These are phyloP conservation scores for Eulacestoma nigropectus DNA, from an alignment of 2,113 vertebrate genomes.

Conservation along the genomic window DNA sequence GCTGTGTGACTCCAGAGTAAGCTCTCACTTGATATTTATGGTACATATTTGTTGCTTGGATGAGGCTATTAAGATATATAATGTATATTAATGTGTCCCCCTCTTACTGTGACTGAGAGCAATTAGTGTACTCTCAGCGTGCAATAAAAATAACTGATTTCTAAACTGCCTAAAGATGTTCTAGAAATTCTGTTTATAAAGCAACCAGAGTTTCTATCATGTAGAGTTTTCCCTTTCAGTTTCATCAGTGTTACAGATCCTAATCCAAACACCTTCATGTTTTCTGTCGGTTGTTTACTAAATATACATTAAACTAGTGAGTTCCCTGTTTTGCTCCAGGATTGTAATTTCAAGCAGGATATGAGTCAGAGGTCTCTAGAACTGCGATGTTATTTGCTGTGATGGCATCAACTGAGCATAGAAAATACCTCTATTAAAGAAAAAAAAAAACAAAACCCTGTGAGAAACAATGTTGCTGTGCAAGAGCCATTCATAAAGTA, in stretches of 20 bases:
- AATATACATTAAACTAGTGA: not conserved
- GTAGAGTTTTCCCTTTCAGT: not conserved
- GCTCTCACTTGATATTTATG: not conserved
- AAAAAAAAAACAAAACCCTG: not conserved
- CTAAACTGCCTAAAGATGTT: not conserved
- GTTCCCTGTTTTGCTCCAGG: not conserved
- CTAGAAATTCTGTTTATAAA: not conserved
- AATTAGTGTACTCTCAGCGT: not conserved
- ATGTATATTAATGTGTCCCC: not conserved
- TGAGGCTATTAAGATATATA: not conserved
- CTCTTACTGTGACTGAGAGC: not conserved
- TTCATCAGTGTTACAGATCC: not conserved
- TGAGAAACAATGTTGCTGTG: not conserved
- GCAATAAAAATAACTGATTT: conserved; percentile 6
- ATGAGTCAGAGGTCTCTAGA: not conserved
- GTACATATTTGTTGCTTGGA: not conserved
- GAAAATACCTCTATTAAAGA: not conserved
- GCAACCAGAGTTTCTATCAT: not conserved
- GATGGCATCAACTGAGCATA: not conserved
- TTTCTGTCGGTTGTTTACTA: not conserved
- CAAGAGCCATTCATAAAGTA: not conserved
- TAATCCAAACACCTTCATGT: not conserved
- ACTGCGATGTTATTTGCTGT: not conserved
- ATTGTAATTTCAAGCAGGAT: not conserved
- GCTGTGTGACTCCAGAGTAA: not conserved